Evolutionary conservation across 2,113 vertebrate genomes (phyloP), one percentile per base, ranked within the genome.

Genomic region (Triplophysa siluroides): DNA sequence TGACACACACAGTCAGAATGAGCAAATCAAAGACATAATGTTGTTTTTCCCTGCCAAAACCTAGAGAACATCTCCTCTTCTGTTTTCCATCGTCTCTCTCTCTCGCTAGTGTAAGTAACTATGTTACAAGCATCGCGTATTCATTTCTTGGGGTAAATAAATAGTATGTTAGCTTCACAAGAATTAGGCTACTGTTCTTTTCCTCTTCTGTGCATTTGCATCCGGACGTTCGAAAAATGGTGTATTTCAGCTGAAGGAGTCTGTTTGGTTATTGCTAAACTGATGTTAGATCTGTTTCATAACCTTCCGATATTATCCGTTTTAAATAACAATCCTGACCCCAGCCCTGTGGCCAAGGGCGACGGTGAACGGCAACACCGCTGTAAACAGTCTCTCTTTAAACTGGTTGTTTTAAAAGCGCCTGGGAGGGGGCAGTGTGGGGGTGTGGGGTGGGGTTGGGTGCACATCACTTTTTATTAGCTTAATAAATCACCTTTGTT

Each of bases 401-500:
- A 91, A 93, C 93, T 93, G 94, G 93, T 96, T 98, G 96, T 97
- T 97, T 96, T 96, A 96, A 95, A 95, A 94, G 94, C 93, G 54
- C n/a, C 19, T 29, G 74, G 56, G 58, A 26, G 56, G 70, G 60
- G 76, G 62, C 58, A 54, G 60, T 69, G 33, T 26, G 67, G 45
- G 65, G 73, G 50, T 26, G 75, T 4, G 76, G 64, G 56, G 70
- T 69, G 76, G 69, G 60, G 72, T 70, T 76, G 94, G 95, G 95
- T 95, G 95, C 96, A 96, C 98, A 98, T 99, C 96, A 98, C 95
- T 96, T 99, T 98, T 99, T 99, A 98, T 99, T 99, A 99, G 96
- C 95, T 98, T 99, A 98, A 98, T 99, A 99, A 99, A 99, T 99
- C 97, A 99, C 98, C 96, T 98, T 98, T 98, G 97, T 99, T 99